Evolutionary conservation across 2,797 vertebrate species (phyloP).

Genomic region (Salarias fasciatus): DNA sequence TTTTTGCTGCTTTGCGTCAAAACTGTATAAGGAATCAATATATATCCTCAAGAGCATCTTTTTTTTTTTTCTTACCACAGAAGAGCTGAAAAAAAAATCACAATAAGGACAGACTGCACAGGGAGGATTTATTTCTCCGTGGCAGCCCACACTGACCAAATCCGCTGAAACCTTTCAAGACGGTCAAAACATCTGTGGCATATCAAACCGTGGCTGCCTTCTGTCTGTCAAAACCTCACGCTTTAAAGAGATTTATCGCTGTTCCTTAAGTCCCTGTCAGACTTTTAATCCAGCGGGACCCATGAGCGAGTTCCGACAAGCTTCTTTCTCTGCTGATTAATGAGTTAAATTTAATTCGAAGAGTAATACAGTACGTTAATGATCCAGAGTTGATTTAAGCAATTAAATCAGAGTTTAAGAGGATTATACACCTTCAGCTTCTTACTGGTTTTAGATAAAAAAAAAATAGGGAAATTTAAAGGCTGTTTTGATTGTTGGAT

Average conservation of each 20-base stretch:
- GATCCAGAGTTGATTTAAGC: background rate
- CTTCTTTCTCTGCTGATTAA: constrained; percentile 41
- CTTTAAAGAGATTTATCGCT: constrained; percentile 53
- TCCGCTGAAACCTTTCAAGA: no score
- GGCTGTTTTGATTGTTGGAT: no score
- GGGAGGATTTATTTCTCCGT: constrained; percentile 16
- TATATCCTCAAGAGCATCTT: no score
- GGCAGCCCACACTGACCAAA: no score
- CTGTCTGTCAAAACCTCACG: constrained; percentile 47
- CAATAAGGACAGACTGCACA: background rate
- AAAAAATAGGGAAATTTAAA: no score
- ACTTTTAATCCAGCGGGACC: constrained; percentile 54
- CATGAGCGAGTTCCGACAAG: constrained; percentile 31
- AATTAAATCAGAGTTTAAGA: no score
- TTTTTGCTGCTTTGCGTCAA: no score
- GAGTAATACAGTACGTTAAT: background rate
- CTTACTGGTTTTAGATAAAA: background rate
- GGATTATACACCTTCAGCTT: no score
- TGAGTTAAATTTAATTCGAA: constrained; percentile 47
- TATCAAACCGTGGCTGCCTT: constrained; percentile 38
- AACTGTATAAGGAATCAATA: no score
- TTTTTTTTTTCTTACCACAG: background rate
- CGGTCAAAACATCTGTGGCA: constrained; percentile 48
- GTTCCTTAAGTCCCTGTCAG: constrained; percentile 58
- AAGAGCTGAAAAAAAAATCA: constrained; percentile 3